Percentiles rank a stretch among this genome's conserved stretches.
phyloP scores from a whole-genome alignment of 2,797 vertebrate species.

The Siniperca scherzeri region DNA sequence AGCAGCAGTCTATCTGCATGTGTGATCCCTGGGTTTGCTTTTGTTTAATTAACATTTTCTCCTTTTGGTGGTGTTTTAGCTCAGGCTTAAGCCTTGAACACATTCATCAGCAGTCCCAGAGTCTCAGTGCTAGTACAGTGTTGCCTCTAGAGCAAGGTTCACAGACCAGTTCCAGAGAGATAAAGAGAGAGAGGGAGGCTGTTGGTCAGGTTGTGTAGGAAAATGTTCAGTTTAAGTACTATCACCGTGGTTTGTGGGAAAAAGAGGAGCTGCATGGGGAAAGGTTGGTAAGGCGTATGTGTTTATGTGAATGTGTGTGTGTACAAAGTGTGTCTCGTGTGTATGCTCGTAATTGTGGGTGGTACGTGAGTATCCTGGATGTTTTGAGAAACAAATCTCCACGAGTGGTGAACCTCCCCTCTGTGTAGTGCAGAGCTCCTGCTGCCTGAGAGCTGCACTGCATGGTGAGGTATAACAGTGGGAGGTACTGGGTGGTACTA shows the following conservation, averaged over 20 bases:
- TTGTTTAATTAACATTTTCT: slow-evolving; percentile 65
- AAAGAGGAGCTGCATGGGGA: background rate
- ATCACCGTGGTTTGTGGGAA: background rate
- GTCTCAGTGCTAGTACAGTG: slow-evolving; percentile 16
- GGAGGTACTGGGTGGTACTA: slow-evolving; percentile 48
- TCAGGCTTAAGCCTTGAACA: slow-evolving; percentile 39
- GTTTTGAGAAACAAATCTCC: slow-evolving; percentile 26
- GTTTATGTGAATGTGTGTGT: slow-evolving; percentile 10
- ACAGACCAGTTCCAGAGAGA: slow-evolving; percentile 42
- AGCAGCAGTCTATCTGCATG: slow-evolving; percentile 35
- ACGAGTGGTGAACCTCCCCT: slow-evolving; percentile 11
- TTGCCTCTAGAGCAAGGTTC: slow-evolving; percentile 54
- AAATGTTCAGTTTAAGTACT: slow-evolving; percentile 24
- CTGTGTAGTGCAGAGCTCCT: slow-evolving; percentile 30
- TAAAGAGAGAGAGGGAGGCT: slow-evolving; percentile 21
- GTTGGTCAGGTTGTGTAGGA: slow-evolving; percentile 19
- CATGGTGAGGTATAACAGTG: slow-evolving; percentile 43
- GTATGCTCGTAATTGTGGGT: slow-evolving; percentile 10
- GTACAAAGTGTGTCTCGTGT: slow-evolving; percentile 17
- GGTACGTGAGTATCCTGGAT: slow-evolving; percentile 5
- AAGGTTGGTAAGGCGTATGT: background rate
- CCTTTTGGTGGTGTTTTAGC: slow-evolving; percentile 55
- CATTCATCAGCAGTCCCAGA: slow-evolving; percentile 46
- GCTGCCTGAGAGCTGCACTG: slow-evolving; percentile 39
- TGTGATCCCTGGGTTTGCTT: slow-evolving; percentile 45